Evolutionary conservation across 2,113 vertebrate genomes (phyloP), one percentile per base, ranked within the genome.

Genomic region (Oreotrochilus melanogaster): DNA sequence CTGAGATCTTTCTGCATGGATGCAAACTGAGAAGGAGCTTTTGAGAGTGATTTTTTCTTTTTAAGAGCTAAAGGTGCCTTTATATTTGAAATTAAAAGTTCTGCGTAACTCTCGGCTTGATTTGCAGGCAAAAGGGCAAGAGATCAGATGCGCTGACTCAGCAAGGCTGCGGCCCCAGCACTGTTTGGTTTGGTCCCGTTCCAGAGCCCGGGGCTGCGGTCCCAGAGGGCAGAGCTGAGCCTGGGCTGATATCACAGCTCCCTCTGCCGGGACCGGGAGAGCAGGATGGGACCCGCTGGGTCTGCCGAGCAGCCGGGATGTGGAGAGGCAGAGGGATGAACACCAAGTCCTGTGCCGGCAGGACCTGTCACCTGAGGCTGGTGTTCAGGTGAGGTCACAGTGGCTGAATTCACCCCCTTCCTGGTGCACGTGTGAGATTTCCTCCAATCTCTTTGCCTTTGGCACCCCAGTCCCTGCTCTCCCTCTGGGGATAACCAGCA

Each of bases 231-330:
- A 91, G 35, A 54, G 56, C 3, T 0, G 43, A 47, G 73, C 8
- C 24, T 74, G 12, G 6, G 50, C 67, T 72, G 60, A 69, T 86
- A 94, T 50, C 94, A 88, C 91, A 97, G 96, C 96, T 96, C 96
- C 96, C 96, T 95, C 96, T 96, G 94, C 88, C 1, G 96, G 94
- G 92, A 66, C 54, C 0, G 67, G 21, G 67, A 78, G 31, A 86
- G 64, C 78, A 76, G 85, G 78, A 72, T 14, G 30, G 53, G 70
- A 74, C 69, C 72, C 60, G 2, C 42, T 51, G 71, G 10, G 14
- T n/a, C 56, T 27, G 31, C 1, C 2, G 16, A 72, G 60, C 30
- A 50, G 74, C 62, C 14, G 54, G 33, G 64, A 54, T 27, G 22
- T 2, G 1, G 37, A 2, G 2, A 17, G 1, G 53, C 31, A 43